Evolutionary conservation across 1,140 invertebrate genomes (phyloP).

Genomic region (Spodoptera frugiperda): DNA sequence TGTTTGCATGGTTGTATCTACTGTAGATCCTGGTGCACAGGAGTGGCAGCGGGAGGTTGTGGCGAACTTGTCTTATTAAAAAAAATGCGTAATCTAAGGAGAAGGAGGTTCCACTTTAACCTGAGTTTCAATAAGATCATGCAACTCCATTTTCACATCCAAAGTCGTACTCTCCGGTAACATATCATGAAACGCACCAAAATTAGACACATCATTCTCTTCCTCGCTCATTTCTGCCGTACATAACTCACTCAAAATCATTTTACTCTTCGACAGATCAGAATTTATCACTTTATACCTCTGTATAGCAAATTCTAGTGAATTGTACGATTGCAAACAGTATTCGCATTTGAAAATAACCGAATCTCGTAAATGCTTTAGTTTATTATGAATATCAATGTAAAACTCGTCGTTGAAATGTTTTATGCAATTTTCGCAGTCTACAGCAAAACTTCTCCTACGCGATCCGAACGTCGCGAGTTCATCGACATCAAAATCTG

Average conservation of each 20-base stretch:
- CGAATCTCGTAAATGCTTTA: constrained; percentile 61
- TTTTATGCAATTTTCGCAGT: constrained; percentile 71
- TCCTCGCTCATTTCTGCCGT: constrained; percentile 73
- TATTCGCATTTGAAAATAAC: constrained; percentile 69
- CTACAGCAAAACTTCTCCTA: constrained; percentile 57
- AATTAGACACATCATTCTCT: constrained; percentile 43
- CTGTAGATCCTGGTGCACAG: too few species aligned
- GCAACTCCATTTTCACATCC: constrained; percentile 51
- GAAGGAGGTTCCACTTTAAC: constrained; percentile 57
- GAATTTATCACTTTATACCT: constrained; percentile 60
- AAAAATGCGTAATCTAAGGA: constrained; percentile 31
- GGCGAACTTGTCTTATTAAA: too few species aligned
- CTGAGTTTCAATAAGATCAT: not conserved
- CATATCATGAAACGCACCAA: constrained; percentile 48
- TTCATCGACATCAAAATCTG: constrained; percentile 69
- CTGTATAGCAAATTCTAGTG: constrained; percentile 70
- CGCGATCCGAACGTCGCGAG: constrained; percentile 64
- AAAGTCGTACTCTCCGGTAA: constrained; percentile 55
- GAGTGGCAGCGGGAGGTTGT: too few species aligned
- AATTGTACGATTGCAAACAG: constrained; percentile 63
- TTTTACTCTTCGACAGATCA: constrained; percentile 60
- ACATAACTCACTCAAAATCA: constrained; percentile 73
- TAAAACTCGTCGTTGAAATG: constrained; percentile 67
- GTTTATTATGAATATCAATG: constrained; percentile 57
- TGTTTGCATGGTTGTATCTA: too few species aligned